Evolutionary conservation across 2,113 vertebrate species (phyloP), one percentile per base, ranked within the genome.

Genomic region (Sarotherodon lohbergeri): DNA sequence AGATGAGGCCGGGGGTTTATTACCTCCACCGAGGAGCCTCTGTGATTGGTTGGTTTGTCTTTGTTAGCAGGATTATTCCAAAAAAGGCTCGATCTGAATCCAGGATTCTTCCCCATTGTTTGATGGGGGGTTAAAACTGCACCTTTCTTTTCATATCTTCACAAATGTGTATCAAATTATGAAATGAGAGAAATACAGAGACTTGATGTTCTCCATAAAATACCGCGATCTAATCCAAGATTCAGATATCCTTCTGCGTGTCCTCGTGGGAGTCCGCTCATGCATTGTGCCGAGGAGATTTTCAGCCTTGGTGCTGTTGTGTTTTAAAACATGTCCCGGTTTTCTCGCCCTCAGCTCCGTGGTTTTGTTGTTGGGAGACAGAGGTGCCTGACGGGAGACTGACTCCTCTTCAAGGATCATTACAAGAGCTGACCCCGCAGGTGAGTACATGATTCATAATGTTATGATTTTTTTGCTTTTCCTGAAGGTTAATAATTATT

Each of bases 281-380:
- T 0, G 17, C 27, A 19, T 52, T 34, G 27, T 32, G 46, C 3
- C 0, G 43, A 2, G 68, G 41, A 29, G 24, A 76, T 76, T 50
- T 12, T 50, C 16, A 50, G 71, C 24, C 43, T 76, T 1, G 24
- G 24, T 29, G 68, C 14, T 11, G 24, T 48, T 0, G 3, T 76
- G 24, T 32, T 11, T 32, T 86, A 34, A 71, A 80, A 84, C 11
- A 39, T 84, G 19, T 86, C 41, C 41, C 59, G 83, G 11, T 86
- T 90, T 81, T 87, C 48, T 83, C 36, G 36, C 63, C 83, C n/a
- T 71, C 88, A 96, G 95, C 91, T 92, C 91, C 76, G 83, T 80
- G 92, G 86, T 90, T 84, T 11, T 85, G 91, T 71, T 32, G 89
- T 81, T 87, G 92, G 93, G 89, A 90, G 92, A 92, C 89, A 83